Evolutionary conservation across 2,797 vertebrate genomes (phyloP).

Genomic region (Setipinna tenuifilis): DNA sequence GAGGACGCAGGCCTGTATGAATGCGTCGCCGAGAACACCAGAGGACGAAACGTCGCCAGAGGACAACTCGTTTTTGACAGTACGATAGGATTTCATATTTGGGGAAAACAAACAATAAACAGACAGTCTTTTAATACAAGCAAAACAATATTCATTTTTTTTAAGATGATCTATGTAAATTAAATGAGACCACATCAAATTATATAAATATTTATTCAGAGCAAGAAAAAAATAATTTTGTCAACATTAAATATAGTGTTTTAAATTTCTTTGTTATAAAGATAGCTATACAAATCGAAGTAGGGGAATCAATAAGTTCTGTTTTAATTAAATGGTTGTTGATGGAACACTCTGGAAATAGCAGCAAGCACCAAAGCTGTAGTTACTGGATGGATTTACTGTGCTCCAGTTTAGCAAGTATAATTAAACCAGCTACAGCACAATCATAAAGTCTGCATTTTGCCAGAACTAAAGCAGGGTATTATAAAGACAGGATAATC

Average conservation of each 20-base stretch:
- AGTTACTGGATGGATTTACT: constrained; percentile 48
- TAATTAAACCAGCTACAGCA: constrained; percentile 57
- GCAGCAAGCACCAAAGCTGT: constrained; percentile 47
- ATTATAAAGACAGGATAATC: constrained; percentile 47
- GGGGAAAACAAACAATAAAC: neutral
- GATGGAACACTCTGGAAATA: constrained; percentile 48
- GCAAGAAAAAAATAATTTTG: neutral
- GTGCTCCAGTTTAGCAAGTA: constrained; percentile 53
- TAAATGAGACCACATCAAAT: neutral
- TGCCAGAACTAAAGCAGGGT: constrained; percentile 42
- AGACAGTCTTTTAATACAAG: too few relatives aligned
- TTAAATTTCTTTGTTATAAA: constrained; percentile 22
- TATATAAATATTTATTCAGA: neutral
- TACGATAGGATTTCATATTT: constrained; percentile 57
- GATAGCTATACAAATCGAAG: constrained; percentile 32
- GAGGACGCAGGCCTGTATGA: constrained; percentile 89
- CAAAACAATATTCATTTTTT: neutral
- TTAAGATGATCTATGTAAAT: neutral
- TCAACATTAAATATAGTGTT: neutral
- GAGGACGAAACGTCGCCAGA: constrained; percentile 84
- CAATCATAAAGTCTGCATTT: constrained; percentile 51
- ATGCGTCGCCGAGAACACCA: constrained; percentile 88
- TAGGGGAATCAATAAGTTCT: constrained; percentile 47
- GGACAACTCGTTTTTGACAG: constrained; percentile 89
- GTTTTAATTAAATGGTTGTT: constrained; percentile 53